A percentile compares a stretch with the other conserved stretches of the same genome.
phyloP scores from a whole-genome alignment of 2,888 invertebrate species.

The Sisyra terminalis region DNA sequence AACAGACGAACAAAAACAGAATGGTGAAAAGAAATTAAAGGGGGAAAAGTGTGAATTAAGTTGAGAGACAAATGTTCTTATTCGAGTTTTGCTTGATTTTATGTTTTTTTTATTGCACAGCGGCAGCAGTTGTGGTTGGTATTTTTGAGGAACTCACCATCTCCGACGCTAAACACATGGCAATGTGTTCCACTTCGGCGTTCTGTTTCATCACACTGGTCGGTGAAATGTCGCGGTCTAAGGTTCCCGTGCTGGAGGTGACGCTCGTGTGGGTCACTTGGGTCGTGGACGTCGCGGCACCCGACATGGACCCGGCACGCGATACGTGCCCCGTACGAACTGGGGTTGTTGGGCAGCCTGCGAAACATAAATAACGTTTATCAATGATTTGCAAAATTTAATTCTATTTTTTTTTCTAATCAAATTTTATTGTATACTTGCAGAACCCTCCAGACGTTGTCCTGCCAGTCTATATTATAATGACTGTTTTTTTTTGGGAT shows the following conservation, averaged over 20 bases:
- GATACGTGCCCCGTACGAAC: slow-evolving; percentile 18
- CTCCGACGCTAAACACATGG: slow-evolving; percentile 70
- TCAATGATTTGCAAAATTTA: too few relatives aligned
- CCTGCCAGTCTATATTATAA: too few relatives aligned
- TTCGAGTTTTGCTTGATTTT: too few relatives aligned
- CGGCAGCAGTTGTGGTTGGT: slow-evolving; percentile 1
- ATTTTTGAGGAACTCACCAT: slow-evolving; percentile 46
- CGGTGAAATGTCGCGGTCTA: slow-evolving; percentile 27
- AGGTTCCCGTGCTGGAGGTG: slow-evolving; percentile 22
- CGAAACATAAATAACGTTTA: slow-evolving; percentile 12
- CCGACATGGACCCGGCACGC: slow-evolving; percentile 8
- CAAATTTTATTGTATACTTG: too few relatives aligned
- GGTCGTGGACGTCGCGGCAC: slow-evolving; percentile 2
- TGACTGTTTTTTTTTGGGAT: too few relatives aligned
- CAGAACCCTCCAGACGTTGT: too few relatives aligned
- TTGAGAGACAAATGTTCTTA: too few relatives aligned
- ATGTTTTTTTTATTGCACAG: background rate
- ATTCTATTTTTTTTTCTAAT: too few relatives aligned
- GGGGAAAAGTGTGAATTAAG: too few relatives aligned
- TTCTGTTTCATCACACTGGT: slow-evolving; percentile 16
- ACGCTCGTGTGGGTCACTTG: slow-evolving; percentile 24
- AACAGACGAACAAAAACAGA: too few relatives aligned
- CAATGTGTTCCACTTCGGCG: slow-evolving; percentile 46
- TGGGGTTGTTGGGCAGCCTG: slow-evolving; percentile 46
- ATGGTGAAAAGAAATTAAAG: too few relatives aligned